phyloP scores from a whole-genome alignment of 2,888 invertebrate species.

The Pheosia tremula region DNA sequence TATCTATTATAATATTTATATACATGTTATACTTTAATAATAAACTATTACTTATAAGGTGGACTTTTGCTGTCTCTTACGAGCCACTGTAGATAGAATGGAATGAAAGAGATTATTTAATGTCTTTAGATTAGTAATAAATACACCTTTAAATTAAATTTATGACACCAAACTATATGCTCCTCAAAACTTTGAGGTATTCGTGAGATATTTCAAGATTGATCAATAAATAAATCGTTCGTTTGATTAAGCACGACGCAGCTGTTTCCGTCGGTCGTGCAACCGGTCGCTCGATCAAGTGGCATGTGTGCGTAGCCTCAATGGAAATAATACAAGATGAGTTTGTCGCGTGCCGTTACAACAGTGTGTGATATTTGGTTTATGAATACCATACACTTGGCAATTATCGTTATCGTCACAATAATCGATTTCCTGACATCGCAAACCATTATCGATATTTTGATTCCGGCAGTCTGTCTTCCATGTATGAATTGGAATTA shows the following conservation, averaged over 20 bases:
- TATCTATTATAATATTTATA: too few species aligned
- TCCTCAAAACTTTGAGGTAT: too few species aligned
- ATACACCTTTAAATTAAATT: too few species aligned
- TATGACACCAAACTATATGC: too few species aligned
- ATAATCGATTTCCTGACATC: background rate
- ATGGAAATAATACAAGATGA: background rate
- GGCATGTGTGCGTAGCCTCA: conserved; percentile 4
- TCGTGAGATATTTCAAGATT: background rate
- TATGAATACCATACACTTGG: background rate
- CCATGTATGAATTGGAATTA: too few species aligned
- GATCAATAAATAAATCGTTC: conserved; percentile 2
- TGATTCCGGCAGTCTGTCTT: too few species aligned
- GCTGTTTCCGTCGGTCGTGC: conserved; percentile 5
- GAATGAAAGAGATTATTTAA: too few species aligned
- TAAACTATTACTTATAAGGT: too few species aligned
- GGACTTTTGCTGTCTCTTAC: too few species aligned
- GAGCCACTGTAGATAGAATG: too few species aligned
- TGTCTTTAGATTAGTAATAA: too few species aligned
- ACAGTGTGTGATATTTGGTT: background rate
- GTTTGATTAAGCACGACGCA: background rate
- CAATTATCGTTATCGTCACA: background rate
- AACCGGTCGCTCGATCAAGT: conserved; percentile 1
- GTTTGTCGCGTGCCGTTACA: background rate
- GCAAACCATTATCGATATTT: background rate
- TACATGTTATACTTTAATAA: too few species aligned